These are phyloP conservation scores for Pollenia labialis DNA, from an alignment of 2,888 invertebrate genomes.

Conservation along the genomic window DNA sequence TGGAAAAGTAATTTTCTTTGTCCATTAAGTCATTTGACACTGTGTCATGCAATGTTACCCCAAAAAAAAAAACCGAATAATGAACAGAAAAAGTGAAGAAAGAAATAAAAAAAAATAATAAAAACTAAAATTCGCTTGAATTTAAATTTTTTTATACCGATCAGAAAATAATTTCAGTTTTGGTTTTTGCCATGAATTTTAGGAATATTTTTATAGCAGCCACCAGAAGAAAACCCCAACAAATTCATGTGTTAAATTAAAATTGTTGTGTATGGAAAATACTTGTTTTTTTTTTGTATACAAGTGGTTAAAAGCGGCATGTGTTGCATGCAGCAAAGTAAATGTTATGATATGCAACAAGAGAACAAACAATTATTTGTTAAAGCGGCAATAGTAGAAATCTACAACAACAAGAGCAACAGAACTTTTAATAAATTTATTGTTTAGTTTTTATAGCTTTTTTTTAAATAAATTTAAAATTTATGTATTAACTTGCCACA, in stretches of 20 bases:
- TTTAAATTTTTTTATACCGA: conserved; percentile 43
- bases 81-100: background rate
- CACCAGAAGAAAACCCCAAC: background rate
- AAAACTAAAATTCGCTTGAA: conserved; percentile 52
- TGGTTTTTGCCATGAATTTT: conserved; percentile 46
- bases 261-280: background rate
- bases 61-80: conserved; percentile 30
- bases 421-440: conserved; percentile 43
- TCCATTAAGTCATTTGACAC: conserved; percentile 75
- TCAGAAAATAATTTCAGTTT: conserved; percentile 37
- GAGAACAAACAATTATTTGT: conserved; percentile 18
- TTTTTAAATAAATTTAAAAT: background rate
- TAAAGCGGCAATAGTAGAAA: background rate
- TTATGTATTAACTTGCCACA: background rate
- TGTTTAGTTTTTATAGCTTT: conserved; percentile 4
- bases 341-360: conserved; percentile 43
- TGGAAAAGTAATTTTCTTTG: conserved; percentile 76
- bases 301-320: conserved; percentile 27
- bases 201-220: background rate
- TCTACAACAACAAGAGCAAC: background rate
- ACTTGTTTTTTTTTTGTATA: conserved; percentile 5
- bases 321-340: conserved; percentile 56
- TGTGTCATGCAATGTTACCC: conserved; percentile 71
- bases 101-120: conserved; percentile 6
- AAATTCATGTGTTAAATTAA: conserved; percentile 31